A percentile compares a stretch with the other conserved stretches of the same genome.
Evolutionary conservation across 2,797 vertebrate species (phyloP).

Genomic region (Gymnoscopelus microlampas): DNA sequence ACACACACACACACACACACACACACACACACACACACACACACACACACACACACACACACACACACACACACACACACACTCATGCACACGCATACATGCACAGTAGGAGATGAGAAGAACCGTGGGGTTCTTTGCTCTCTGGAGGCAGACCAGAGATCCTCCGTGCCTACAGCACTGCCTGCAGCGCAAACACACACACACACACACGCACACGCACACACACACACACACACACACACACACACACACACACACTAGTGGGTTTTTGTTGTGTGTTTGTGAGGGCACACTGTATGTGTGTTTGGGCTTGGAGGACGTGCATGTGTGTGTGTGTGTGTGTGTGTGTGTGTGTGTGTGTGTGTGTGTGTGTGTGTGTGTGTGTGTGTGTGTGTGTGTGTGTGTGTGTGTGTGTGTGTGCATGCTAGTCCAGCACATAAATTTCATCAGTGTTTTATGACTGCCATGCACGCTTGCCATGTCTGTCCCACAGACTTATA

Average conservation of each 20-base stretch:
- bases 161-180: slow-evolving; percentile 69
- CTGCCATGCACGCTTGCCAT: slow-evolving; percentile 24
- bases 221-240: no score
- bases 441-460: slow-evolving; percentile 66
- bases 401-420: slow-evolving; percentile 14
- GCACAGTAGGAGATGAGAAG: slow-evolving; percentile 60
- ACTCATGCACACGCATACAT: slow-evolving; percentile 40
- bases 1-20: neutral
- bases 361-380: slow-evolving; percentile 14
- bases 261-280: neutral
- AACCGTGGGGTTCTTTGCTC: slow-evolving; percentile 51
- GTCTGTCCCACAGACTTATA: slow-evolving; percentile 51
- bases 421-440: slow-evolving; percentile 9
- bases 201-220: no score
- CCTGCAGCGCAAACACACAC: slow-evolving; percentile 60
- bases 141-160: slow-evolving; percentile 42
- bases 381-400: no score
- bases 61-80: slow-evolving; percentile 15
- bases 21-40: slow-evolving; percentile 16
- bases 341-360: slow-evolving; percentile 15
- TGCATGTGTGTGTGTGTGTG: slow-evolving; percentile 15
- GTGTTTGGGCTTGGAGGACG: slow-evolving; percentile 25
- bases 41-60: neutral
- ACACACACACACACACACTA: no score
- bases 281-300: neutral